Conservation (phyloP, 2,113 vertebrate species). For the Trematomus loennbergii region DNA sequence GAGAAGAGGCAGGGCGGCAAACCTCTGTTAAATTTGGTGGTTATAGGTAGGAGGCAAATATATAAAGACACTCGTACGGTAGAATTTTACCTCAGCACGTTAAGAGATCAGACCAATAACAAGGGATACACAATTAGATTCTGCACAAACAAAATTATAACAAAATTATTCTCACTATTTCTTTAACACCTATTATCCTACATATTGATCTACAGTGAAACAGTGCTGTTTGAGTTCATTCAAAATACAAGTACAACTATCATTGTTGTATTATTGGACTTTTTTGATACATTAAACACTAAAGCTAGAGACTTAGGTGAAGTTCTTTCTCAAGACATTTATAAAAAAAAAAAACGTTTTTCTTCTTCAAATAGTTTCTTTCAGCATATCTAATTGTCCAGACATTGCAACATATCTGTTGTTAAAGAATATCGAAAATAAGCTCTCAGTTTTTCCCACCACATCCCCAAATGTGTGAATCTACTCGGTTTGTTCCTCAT, state of each 20-base stretch:
- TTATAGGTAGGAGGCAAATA: conserved; percentile 88
- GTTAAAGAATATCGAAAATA: background rate
- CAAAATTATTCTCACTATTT: no score
- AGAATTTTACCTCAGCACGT: background rate
- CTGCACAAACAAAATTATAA: background rate
- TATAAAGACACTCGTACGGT: no score
- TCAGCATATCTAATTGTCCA: background rate
- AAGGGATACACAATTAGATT: background rate
- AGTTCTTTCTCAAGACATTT: background rate
- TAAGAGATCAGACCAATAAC: background rate
- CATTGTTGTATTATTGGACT: background rate
- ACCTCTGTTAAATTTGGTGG: conserved; percentile 94
- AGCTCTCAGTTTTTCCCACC: background rate
- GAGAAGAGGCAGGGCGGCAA: conserved; percentile 98
- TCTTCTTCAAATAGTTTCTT: no score
- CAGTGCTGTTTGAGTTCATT: background rate
- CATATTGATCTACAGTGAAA: background rate
- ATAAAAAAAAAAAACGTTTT: no score
- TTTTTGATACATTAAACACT: background rate
- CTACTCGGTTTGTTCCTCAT: background rate
- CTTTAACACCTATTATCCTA: background rate
- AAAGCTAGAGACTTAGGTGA: background rate
- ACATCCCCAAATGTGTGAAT: background rate
- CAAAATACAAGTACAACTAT: background rate
- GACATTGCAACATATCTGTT: background rate